Base-by-base conservation (phyloP, 1,140 invertebrate genomes). In the Diabrotica undecimpunctata region DNA sequence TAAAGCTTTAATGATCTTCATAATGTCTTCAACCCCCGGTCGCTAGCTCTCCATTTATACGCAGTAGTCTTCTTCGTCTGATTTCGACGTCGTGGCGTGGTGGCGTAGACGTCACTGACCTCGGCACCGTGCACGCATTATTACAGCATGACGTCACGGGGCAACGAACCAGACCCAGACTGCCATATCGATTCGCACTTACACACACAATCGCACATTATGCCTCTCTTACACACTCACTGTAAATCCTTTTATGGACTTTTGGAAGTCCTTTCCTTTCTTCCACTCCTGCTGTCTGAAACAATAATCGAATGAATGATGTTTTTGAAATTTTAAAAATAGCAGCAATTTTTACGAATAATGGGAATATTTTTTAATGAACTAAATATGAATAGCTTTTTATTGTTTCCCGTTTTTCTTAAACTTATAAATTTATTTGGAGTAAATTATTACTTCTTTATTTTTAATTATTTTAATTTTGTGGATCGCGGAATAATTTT, bases 111-210 rank as follows among this genome's bases (percentile, higher is more conserved):
- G 58, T 46, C 58, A 60, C 58, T 60, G 58, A 60, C 58, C 58
- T 60, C 58, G 46, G 13, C 58, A 25, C 39, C 58, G 46, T 57
- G 58, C 58, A 60, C 58, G 58, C 58, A 60, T 51, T 50, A 60
- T 60, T 60, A 60, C 58, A 41, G 38, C 58, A 12, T 60, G 58
- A 60, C 58, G 58, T 60, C 58, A 60, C 58, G 58, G 58, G 58
- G 58, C 58, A 60, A 60, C 58, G 58, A 60, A 60, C 58, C 58
- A 60, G 58, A 60, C 58, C 58, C 58, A 60, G 58, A 60, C 58
- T 60, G 58, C 37, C 36, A 60, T 60, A 60, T 60, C 58, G 58
- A 60, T 60, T 60, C 36, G 36, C 55, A 57, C 25, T 37, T 25
- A 37, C 41, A 46, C 41, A 46, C 41, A 46, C 41, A 46, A 46